Conservation (phyloP, 2,888 invertebrate species). For the Achlya flavicornis region DNA sequence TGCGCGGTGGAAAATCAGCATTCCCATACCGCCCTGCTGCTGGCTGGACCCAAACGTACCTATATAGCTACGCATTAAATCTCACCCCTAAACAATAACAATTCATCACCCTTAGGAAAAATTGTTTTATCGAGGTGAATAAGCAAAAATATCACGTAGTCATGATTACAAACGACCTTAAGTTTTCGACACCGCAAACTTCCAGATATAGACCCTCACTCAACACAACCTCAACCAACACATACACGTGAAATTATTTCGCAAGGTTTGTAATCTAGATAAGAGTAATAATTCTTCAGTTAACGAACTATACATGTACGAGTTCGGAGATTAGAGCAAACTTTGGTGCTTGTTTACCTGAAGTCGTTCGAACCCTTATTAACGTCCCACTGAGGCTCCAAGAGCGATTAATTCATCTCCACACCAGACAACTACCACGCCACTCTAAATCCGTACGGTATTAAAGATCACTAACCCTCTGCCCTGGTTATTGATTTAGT, state of each 20-base stretch:
- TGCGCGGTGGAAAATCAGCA: constrained; percentile 48
- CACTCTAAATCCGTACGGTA: neutral
- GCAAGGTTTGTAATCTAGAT: constrained; percentile 28
- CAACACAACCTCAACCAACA: constrained; percentile 9
- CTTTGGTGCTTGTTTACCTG: constrained; percentile 32
- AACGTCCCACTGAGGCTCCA: constrained; percentile 32
- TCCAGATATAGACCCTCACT: constrained; percentile 15
- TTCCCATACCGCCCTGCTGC: constrained; percentile 41
- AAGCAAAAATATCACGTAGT: constrained; percentile 45
- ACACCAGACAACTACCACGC: constrained; percentile 19
- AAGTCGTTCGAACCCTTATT: constrained; percentile 40
- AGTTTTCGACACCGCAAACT: constrained; percentile 30
- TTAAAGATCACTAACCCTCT: neutral
- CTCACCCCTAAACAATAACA: constrained; percentile 50
- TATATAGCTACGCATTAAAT: constrained; percentile 47
- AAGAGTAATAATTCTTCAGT: constrained; percentile 33
- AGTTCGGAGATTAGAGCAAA: constrained; percentile 27
- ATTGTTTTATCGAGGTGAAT: constrained; percentile 48
- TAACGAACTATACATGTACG: constrained; percentile 27
- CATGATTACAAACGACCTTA: constrained; percentile 40
- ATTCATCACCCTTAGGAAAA: constrained; percentile 51
- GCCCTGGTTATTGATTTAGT: neutral
- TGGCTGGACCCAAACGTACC: constrained; percentile 37
- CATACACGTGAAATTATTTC: constrained; percentile 20
- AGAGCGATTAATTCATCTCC: constrained; percentile 33